phyloP scores from a whole-genome alignment of 2,797 vertebrate genomes.

The Spondyliosoma cantharus region DNA sequence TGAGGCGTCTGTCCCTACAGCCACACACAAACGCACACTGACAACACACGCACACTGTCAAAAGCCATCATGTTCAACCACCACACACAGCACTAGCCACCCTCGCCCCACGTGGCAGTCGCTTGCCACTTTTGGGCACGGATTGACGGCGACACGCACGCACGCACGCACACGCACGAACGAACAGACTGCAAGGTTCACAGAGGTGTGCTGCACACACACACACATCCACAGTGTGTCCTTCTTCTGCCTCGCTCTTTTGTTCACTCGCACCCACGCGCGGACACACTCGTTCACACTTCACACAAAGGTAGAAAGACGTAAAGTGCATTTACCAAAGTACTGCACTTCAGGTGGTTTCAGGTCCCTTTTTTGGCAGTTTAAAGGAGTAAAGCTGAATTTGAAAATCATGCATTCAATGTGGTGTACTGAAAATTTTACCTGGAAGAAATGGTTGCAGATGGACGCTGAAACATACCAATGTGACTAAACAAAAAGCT shows the following conservation, averaged over 20 bases:
- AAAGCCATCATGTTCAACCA: slow-evolving; percentile 61
- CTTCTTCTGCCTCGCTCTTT: slow-evolving; percentile 21
- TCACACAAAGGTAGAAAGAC: background rate
- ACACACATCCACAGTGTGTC: slow-evolving; percentile 28
- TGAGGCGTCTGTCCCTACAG: slow-evolving; percentile 14
- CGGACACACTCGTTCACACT: slow-evolving; percentile 6
- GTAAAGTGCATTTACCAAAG: background rate
- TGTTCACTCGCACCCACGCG: slow-evolving; percentile 33
- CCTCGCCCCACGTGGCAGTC: slow-evolving; percentile 62
- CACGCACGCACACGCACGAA: slow-evolving; percentile 6
- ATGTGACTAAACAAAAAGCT: background rate
- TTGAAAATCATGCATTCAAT: background rate
- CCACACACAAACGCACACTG: slow-evolving; percentile 36
- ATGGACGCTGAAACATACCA: background rate
- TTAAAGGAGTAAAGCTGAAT: background rate
- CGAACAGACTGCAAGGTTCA: slow-evolving; percentile 26
- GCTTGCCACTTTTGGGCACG: slow-evolving; percentile 50
- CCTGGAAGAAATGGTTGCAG: background rate
- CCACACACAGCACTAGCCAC: slow-evolving; percentile 61
- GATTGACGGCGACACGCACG: slow-evolving; percentile 18
- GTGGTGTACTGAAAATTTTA: background rate
- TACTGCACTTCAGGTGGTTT: background rate
- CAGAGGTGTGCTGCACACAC: slow-evolving; percentile 45
- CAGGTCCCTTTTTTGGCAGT: background rate
- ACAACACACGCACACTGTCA: slow-evolving; percentile 57